Percentiles rank a stretch among this genome's conserved stretches.
Conservation (phyloP, 2,888 invertebrate genomes). For the Sarcophaga carnaria region DNA sequence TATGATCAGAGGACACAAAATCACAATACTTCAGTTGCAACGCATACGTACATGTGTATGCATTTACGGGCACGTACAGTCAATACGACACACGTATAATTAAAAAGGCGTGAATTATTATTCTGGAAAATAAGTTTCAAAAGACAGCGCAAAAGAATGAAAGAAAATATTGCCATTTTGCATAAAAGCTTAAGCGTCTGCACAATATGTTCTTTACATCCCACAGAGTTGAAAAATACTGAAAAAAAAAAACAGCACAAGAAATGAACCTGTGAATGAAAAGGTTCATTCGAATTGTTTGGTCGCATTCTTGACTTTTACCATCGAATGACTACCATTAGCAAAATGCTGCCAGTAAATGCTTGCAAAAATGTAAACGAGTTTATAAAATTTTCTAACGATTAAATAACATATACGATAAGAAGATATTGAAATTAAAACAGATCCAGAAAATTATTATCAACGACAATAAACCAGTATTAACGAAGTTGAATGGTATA, state of each 20-base stretch:
- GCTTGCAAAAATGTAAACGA: too few relatives aligned
- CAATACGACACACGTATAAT: conserved; percentile 67
- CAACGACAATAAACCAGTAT: too few relatives aligned
- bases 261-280: conserved; percentile 10
- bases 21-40: conserved; percentile 6
- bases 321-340: background rate
- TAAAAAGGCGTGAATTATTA: conserved; percentile 74
- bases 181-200: conserved; percentile 54
- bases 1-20: conserved; percentile 63
- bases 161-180: conserved; percentile 50
- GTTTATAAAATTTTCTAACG: too few relatives aligned
- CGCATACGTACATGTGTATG: background rate
- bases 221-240: background rate
- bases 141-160: conserved; percentile 46
- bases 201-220: conserved; percentile 39
- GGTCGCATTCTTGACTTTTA: conserved; percentile 49
- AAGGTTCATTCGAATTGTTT: conserved; percentile 41
- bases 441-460: too few relatives aligned
- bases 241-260: conserved; percentile 9
- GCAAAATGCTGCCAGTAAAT: background rate
- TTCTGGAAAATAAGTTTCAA: conserved; percentile 71
- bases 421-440: too few relatives aligned
- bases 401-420: too few relatives aligned
- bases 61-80: background rate
- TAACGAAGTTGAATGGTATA: too few relatives aligned